A percentile compares a stretch with the other conserved stretches of the same genome.
Evolutionary conservation across 2,113 vertebrate species (phyloP).

Genomic region (Acrocephalus arundinaceus): DNA sequence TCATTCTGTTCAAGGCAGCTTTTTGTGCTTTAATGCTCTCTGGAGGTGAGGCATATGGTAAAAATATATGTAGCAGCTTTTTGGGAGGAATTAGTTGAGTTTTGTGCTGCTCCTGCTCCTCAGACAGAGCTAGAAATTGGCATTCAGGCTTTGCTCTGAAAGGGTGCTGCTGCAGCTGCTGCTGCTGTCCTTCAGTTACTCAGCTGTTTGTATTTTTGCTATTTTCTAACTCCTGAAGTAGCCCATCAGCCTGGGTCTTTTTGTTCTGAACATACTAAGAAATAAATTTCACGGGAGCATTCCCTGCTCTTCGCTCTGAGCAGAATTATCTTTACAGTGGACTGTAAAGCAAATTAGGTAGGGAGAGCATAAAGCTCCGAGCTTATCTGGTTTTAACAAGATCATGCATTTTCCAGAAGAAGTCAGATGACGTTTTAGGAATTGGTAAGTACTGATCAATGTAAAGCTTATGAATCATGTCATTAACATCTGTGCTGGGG

Average conservation of each 20-base stretch:
- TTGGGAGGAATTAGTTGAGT: background rate
- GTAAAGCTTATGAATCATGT: background rate
- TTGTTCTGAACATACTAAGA: background rate
- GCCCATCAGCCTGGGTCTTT: background rate
- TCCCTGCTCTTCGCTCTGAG: background rate
- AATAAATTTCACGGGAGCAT: background rate
- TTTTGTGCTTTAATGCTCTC: background rate
- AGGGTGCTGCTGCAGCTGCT: background rate
- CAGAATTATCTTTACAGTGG: background rate
- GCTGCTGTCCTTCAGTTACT: background rate
- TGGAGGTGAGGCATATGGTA: background rate
- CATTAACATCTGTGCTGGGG: background rate
- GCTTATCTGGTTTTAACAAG: background rate
- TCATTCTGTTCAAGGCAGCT: background rate
- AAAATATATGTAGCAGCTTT: background rate
- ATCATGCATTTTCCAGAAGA: conserved; percentile 15
- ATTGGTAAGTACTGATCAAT: conserved; percentile 41
- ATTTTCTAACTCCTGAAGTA: background rate
- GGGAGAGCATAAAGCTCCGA: background rate
- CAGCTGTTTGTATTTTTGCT: background rate
- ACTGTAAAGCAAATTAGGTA: background rate
- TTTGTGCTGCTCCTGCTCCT: background rate
- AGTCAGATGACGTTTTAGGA: background rate
- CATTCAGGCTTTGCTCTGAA: background rate
- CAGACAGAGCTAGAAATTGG: background rate